Conservation (phyloP, 2,888 invertebrate genomes). For the Clostera curtula region DNA sequence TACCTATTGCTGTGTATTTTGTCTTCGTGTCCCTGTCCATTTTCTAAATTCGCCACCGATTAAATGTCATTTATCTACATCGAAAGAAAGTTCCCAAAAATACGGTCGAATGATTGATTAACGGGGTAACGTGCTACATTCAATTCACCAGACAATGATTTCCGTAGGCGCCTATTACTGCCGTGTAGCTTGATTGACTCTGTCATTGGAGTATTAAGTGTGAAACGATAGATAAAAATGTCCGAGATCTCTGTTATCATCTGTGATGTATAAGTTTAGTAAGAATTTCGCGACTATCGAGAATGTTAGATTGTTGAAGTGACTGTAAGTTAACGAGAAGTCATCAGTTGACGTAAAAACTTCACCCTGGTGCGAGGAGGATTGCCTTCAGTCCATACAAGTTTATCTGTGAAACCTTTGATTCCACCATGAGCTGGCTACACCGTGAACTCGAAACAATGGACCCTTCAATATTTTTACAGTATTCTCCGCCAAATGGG, state of each 20-base stretch:
- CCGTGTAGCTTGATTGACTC: conserved; percentile 31
- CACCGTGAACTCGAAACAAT: conserved; percentile 60
- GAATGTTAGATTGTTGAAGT: conserved; percentile 30
- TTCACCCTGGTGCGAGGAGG: too few relatives aligned
- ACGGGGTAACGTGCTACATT: conserved; percentile 12
- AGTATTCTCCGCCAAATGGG: conserved; percentile 80
- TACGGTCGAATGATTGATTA: conserved; percentile 19
- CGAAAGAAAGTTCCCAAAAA: conserved; percentile 5
- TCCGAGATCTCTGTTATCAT: conserved; percentile 18
- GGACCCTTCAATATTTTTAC: conserved; percentile 83
- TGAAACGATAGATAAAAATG: conserved; percentile 26
- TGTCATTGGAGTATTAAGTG: conserved; percentile 21
- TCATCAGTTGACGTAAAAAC: too few relatives aligned
- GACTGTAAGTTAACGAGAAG: conserved; percentile 20
- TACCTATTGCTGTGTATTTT: conserved; percentile 25
- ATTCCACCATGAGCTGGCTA: conserved; percentile 21
- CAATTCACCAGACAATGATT: conserved; percentile 19
- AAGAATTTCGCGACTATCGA: conserved; percentile 14
- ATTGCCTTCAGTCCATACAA: too few relatives aligned
- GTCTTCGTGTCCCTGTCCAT: conserved; percentile 41
- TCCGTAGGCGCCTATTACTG: conserved; percentile 18
- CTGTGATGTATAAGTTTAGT: conserved; percentile 26
- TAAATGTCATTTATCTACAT: conserved; percentile 16
- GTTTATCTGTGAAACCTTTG: conserved; percentile 10
- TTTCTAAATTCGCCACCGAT: conserved; percentile 24